Conservation (phyloP, 92 coral and sea anemone species). For the Porites rus region DNA sequence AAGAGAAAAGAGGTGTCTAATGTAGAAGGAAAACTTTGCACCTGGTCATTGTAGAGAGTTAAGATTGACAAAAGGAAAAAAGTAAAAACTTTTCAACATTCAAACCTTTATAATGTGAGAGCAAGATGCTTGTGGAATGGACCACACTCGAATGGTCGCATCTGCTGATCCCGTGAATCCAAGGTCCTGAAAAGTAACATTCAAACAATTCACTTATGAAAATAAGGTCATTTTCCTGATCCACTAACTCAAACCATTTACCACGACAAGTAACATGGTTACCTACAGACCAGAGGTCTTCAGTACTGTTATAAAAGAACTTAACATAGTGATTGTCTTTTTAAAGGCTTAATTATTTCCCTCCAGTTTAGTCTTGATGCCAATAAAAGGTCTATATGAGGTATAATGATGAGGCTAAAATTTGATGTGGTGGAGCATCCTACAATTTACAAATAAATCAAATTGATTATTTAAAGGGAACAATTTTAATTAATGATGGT, state of each 20-base stretch:
- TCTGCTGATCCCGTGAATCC: slow-evolving; percentile 96
- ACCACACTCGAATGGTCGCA: slow-evolving; percentile 96
- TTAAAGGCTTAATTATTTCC: too few relatives aligned
- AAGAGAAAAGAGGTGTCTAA: background rate
- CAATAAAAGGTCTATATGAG: too few relatives aligned
- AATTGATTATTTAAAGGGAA: too few relatives aligned
- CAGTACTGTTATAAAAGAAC: too few relatives aligned
- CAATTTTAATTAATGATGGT: background rate
- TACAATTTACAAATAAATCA: too few relatives aligned
- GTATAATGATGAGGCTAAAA: background rate
- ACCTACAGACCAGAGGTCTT: too few relatives aligned
- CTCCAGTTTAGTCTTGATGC: too few relatives aligned
- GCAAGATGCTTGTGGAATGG: slow-evolving; percentile 81
- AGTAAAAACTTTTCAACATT: background rate
- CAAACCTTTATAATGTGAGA: slow-evolving; percentile 87
- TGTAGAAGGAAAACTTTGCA: background rate
- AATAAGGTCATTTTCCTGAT: background rate
- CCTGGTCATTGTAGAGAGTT: background rate
- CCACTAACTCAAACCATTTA: too few relatives aligned
- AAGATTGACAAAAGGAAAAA: background rate
- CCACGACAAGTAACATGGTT: too few relatives aligned
- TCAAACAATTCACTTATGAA: background rate
- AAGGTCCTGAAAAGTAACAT: slow-evolving; percentile 71
- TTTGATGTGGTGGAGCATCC: background rate
- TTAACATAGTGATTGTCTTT: too few relatives aligned